phyloP scores from a whole-genome alignment of 2,888 invertebrate genomes.

The Drosophila maculinotata region DNA sequence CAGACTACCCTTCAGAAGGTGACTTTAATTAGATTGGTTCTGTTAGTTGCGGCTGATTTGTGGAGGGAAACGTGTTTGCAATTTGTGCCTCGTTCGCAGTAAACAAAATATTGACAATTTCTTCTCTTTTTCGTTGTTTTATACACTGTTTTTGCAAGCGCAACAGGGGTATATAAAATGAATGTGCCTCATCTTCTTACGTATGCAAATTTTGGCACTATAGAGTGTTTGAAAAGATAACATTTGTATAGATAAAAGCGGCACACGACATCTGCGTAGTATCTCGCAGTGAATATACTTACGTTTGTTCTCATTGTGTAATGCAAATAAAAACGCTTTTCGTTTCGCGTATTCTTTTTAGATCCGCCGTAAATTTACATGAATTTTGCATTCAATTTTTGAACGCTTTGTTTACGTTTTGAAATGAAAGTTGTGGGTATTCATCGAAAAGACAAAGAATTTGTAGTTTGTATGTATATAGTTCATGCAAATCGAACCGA shows the following conservation, averaged over 20 bases:
- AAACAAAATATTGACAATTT: constrained; percentile 23
- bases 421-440: constrained; percentile 43
- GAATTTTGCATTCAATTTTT: constrained; percentile 44
- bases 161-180: too few species aligned
- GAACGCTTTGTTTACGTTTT: constrained; percentile 13
- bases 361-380: constrained; percentile 42
- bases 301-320: neutral
- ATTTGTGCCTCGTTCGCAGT: constrained; percentile 38
- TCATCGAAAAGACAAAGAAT: neutral
- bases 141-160: constrained; percentile 5
- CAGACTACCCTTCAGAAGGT: constrained; percentile 62
- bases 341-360: neutral
- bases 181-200: too few species aligned
- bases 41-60: constrained; percentile 32
- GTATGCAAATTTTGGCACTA: too few species aligned
- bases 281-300: neutral
- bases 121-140: constrained; percentile 1
- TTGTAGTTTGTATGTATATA: neutral
- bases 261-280: too few species aligned
- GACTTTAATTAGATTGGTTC: constrained; percentile 72
- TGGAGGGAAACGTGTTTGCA: constrained; percentile 21
- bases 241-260: too few species aligned
- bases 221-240: too few species aligned
- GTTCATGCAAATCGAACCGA: neutral
- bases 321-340: constrained; percentile 7